Percentiles rank a stretch among this genome's conserved stretches.
Conservation (phyloP, 1,140 invertebrate species). For the Reticulitermes speratus region DNA sequence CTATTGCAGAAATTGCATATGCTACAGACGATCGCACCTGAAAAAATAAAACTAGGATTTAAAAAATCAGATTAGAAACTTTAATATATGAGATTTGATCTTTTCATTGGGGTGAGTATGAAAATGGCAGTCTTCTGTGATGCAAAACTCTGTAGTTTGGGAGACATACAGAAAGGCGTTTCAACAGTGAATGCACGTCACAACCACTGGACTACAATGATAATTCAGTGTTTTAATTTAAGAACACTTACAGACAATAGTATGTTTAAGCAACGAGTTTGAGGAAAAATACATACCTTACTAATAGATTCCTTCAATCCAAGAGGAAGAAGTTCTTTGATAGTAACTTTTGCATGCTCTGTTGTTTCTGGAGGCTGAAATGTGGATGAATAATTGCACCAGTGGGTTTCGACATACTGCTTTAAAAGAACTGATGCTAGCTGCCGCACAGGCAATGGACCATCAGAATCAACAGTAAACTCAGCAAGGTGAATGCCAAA, state of each 20-base stretch:
- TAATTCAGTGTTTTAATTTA: too few species aligned
- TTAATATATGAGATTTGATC: too few species aligned
- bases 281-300: conserved; percentile 52
- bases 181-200: too few species aligned
- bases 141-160: too few species aligned
- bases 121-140: too few species aligned
- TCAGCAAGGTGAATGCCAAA: conserved; percentile 75
- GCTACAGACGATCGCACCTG: conserved; percentile 66
- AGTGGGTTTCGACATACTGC: conserved; percentile 75
- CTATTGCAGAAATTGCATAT: conserved; percentile 73
- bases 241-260: too few species aligned
- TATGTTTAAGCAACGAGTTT: too few species aligned
- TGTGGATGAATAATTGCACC: conserved; percentile 61
- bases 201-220: too few species aligned
- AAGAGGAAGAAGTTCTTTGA: conserved; percentile 65
- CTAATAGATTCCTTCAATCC: conserved; percentile 70
- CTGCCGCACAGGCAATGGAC: conserved; percentile 64
- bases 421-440: conserved; percentile 72
- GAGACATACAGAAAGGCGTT: too few species aligned
- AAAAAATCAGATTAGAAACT: too few species aligned
- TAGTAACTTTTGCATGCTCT: conserved; percentile 60
- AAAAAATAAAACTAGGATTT: conserved; percentile 4
- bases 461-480: conserved; percentile 66
- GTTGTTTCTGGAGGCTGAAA: conserved; percentile 62
- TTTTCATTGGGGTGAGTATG: too few species aligned